Evolutionary conservation across 2,113 vertebrate genomes (phyloP).

Genomic region (Lipotes vexillifer): DNA sequence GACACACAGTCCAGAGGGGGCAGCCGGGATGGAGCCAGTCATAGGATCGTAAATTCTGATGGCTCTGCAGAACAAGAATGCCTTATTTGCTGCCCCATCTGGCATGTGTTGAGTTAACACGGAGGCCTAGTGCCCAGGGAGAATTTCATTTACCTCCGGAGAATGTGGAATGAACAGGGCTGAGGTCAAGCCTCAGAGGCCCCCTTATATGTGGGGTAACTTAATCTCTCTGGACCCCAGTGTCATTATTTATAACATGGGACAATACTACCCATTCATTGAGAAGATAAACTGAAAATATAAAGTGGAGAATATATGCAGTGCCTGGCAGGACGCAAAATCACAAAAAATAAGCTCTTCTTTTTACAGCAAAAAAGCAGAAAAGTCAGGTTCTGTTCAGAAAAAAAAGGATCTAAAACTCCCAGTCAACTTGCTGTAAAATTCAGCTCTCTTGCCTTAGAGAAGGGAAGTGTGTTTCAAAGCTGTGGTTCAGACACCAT

Average conservation of each 20-base stretch:
- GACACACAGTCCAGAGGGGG: not conserved
- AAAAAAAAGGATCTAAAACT: not conserved
- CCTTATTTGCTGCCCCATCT: fast-evolving
- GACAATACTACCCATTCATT: fast-evolving
- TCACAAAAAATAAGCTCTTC: not conserved
- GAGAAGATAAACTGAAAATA: not conserved
- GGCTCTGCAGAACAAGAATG: fast-evolving
- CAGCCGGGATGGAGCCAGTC: not conserved
- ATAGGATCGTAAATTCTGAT: fast-evolving
- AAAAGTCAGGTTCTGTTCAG: not conserved
- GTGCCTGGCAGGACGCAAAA: not conserved
- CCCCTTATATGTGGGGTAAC: not conserved
- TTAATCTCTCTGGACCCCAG: not conserved
- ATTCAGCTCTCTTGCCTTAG: fast-evolving
- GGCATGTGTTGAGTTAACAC: fast-evolving
- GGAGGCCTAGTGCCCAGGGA: not conserved
- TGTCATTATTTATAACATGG: not conserved
- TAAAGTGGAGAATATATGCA: fast-evolving
- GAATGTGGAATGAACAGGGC: not conserved
- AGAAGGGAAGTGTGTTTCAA: not conserved
- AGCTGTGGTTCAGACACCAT: not conserved
- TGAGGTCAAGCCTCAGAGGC: not conserved
- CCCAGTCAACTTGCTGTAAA: not conserved
- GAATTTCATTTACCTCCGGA: not conserved
- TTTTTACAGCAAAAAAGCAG: no score